Conservation (phyloP, 2,888 invertebrate species). For the Hedychridium roseum region DNA sequence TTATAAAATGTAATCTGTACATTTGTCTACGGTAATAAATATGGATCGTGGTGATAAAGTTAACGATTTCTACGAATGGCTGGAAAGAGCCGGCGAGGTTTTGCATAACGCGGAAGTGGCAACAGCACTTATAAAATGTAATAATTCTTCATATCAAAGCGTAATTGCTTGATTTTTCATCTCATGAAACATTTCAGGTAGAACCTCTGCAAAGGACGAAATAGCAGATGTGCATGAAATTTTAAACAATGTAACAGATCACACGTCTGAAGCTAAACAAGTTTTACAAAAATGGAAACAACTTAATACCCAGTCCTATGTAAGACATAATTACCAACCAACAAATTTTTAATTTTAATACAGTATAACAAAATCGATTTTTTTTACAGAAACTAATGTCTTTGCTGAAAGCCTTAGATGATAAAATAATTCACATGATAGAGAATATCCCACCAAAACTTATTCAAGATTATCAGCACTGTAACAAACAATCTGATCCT, state of each 20-base stretch:
- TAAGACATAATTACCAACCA: too few species aligned
- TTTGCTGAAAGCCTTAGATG: slow-evolving; percentile 19
- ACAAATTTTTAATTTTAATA: too few species aligned
- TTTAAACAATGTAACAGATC: too few species aligned
- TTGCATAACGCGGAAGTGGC: slow-evolving; percentile 26
- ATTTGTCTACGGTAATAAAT: too few species aligned
- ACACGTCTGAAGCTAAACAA: too few species aligned
- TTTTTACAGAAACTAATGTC: slow-evolving; percentile 17
- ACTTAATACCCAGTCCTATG: too few species aligned
- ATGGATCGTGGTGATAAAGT: too few species aligned
- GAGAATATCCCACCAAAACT: slow-evolving; percentile 40
- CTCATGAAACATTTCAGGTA: slow-evolving; percentile 36
- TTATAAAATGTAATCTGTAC: too few species aligned
- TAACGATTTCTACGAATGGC: too few species aligned
- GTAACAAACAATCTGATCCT: not conserved
- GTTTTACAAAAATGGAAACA: too few species aligned
- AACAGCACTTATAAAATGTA: slow-evolving; percentile 41
- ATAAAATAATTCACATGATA: slow-evolving; percentile 39
- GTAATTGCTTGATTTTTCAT: not conserved
- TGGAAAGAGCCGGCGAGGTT: too few species aligned
- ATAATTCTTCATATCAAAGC: slow-evolving; percentile 3
- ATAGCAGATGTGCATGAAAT: slow-evolving; percentile 22
- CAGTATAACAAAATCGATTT: not conserved
- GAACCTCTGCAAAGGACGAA: slow-evolving; percentile 31
- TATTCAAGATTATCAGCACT: slow-evolving; percentile 20